Conservation (phyloP, 2,797 vertebrate species). For the Anomalospiza imberbis region DNA sequence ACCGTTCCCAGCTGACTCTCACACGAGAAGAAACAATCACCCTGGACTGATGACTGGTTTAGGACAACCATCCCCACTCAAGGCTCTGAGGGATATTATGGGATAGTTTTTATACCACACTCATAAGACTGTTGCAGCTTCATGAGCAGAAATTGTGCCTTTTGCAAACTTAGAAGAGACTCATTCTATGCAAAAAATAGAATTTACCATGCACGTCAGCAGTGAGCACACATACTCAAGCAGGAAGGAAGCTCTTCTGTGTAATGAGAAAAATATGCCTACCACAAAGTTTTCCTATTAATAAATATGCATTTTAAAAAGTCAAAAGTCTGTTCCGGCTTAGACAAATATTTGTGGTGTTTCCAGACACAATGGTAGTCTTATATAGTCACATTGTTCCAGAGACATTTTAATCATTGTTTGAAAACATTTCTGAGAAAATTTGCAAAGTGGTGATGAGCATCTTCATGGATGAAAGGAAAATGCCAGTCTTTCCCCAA, state of each 20-base stretch:
- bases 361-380: not conserved
- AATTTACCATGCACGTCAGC: not conserved
- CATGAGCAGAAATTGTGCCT: not conserved
- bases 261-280: not conserved
- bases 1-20: not conserved
- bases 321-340: not conserved
- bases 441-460: not conserved
- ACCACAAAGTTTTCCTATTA: not conserved
- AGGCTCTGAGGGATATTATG: not conserved
- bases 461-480: not conserved
- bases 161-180: not conserved
- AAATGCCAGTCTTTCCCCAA: not conserved
- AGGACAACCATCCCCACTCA: not conserved
- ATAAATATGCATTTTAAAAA: not conserved
- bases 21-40: not conserved
- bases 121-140: not conserved
- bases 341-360: not conserved
- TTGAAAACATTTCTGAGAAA: not conserved
- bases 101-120: not conserved
- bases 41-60: not conserved
- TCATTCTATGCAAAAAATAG: not conserved
- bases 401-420: not conserved
- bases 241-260: not conserved
- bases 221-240: not conserved
- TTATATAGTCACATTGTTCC: not conserved